Evolutionary conservation across 2,797 vertebrate genomes (phyloP).

Genomic region (Carduelis carduelis): DNA sequence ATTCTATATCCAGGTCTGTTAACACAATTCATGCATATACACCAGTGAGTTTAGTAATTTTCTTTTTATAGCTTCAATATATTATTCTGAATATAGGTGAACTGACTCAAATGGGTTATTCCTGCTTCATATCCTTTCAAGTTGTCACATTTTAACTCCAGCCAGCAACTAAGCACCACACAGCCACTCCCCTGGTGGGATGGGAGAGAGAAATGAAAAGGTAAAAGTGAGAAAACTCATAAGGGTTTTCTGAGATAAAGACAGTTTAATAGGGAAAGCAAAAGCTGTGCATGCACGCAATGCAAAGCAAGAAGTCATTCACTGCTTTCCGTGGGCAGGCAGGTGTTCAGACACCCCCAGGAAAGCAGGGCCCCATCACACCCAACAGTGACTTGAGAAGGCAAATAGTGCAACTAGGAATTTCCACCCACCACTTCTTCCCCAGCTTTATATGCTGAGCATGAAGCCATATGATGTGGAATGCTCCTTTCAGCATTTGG

Average conservation of each 20-base stretch:
- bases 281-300: not conserved
- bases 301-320: not conserved
- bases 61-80: slow-evolving; percentile 26
- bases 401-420: not conserved
- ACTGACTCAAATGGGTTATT: slow-evolving; percentile 24
- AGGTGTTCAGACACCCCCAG: not conserved
- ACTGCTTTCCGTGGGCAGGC: rapidly evolving
- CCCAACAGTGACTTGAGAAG: not conserved
- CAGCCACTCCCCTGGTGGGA: not conserved
- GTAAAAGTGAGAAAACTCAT: not conserved
- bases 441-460: not conserved
- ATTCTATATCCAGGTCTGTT: not conserved
- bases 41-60: slow-evolving; percentile 19
- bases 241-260: not conserved
- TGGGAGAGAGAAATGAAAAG: not conserved
- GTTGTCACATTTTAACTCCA: not conserved
- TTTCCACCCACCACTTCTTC: not conserved
- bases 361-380: not conserved
- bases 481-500: not conserved
- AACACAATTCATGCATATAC: not conserved
- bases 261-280: not conserved
- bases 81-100: slow-evolving; percentile 25
- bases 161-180: not conserved
- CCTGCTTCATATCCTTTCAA: not conserved
- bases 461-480: not conserved